Conservation (phyloP, 2,888 invertebrate genomes). For the Hybos culiciformis region DNA sequence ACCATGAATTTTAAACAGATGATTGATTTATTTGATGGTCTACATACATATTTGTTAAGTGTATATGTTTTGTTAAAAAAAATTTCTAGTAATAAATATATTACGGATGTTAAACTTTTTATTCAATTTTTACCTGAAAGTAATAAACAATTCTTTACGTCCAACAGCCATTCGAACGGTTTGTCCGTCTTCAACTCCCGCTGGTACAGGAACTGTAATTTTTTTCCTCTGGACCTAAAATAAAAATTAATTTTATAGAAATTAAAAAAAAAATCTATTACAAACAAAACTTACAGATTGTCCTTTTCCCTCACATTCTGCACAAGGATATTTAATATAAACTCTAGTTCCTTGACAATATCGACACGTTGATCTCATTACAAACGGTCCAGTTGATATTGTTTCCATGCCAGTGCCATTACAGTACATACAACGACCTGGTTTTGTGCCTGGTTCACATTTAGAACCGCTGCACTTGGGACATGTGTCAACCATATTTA, state of each 20-base stretch:
- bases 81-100: neutral
- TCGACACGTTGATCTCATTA: constrained; percentile 92
- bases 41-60: neutral
- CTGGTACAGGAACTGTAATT: constrained; percentile 88
- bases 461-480: constrained; percentile 73
- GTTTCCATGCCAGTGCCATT: constrained; percentile 96
- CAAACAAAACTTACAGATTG: constrained; percentile 45
- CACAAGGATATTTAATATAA: constrained; percentile 80
- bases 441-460: constrained; percentile 83
- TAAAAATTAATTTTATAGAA: neutral
- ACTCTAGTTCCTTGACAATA: constrained; percentile 77
- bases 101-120: too few species aligned
- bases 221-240: constrained; percentile 66
- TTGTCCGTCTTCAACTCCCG: constrained; percentile 93
- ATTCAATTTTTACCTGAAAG: constrained; percentile 42
- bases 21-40: neutral
- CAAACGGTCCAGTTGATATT: constrained; percentile 81
- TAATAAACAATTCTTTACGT: constrained; percentile 81
- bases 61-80: neutral
- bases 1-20: too few species aligned
- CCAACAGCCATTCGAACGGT: constrained; percentile 90
- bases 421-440: constrained; percentile 79
- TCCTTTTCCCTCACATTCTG: constrained; percentile 88
- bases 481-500: constrained; percentile 90
- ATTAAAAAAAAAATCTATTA: neutral